Conservation (phyloP, 2,888 invertebrate species). For the Scaptodrosophila latifasciaeformis region DNA sequence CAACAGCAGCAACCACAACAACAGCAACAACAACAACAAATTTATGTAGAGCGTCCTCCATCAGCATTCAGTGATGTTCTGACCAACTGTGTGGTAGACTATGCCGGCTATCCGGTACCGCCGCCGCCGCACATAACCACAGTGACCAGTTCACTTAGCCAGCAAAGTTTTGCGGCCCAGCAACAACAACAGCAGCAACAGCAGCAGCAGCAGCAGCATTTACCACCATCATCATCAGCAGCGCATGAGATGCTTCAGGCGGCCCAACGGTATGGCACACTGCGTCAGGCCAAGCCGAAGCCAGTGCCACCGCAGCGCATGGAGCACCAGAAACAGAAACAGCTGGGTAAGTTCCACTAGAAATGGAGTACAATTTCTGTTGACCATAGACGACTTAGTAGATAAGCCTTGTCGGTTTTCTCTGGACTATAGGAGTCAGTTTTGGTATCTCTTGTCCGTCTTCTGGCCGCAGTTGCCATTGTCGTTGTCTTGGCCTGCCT, state of each 20-base stretch:
- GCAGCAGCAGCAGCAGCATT: too few species aligned
- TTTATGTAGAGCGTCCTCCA: slow-evolving; percentile 68
- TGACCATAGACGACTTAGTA: too few species aligned
- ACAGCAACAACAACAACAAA: too few species aligned
- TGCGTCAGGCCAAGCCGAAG: slow-evolving; percentile 63
- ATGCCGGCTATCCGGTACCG: slow-evolving; percentile 61
- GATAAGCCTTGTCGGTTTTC: too few species aligned
- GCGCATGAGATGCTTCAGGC: slow-evolving; percentile 57
- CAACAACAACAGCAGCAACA: too few species aligned
- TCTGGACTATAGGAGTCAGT: slow-evolving; percentile 2
- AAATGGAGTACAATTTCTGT: not conserved
- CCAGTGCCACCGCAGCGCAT: slow-evolving; percentile 60
- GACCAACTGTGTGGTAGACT: slow-evolving; percentile 60
- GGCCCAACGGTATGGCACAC: slow-evolving; percentile 66
- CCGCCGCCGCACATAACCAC: slow-evolving; percentile 63
- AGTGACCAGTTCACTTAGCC: slow-evolving; percentile 62
- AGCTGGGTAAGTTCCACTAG: slow-evolving; percentile 59
- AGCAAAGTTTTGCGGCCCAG: slow-evolving; percentile 57
- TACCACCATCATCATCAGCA: slow-evolving; percentile 24
- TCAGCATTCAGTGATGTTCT: slow-evolving; percentile 59
- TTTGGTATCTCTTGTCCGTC: too few species aligned
- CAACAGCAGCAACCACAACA: too few species aligned
- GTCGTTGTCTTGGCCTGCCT: too few species aligned
- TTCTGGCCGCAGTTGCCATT: too few species aligned
- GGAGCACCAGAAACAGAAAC: slow-evolving; percentile 56